phyloP scores from a whole-genome alignment of 2,888 invertebrate species.

The Macrophya alboannulata region DNA sequence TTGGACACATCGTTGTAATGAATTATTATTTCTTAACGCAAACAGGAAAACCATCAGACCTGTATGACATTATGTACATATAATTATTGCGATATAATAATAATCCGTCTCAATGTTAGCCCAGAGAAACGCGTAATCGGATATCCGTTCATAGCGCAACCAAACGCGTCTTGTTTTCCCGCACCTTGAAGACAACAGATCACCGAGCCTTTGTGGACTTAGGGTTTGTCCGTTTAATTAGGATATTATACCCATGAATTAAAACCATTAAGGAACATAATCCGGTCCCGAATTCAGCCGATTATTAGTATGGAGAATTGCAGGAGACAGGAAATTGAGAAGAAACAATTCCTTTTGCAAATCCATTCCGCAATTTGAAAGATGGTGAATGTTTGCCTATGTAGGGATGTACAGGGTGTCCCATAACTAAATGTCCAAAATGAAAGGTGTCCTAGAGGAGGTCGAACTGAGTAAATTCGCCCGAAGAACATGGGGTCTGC shows the following conservation, averaged over 20 bases:
- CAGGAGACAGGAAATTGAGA: background rate
- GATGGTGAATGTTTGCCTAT: background rate
- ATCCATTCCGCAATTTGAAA: background rate
- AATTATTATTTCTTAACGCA: background rate
- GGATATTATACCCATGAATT: conserved; percentile 5
- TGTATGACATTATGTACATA: conserved; percentile 19
- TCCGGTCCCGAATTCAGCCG: background rate
- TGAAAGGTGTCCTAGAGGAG: too few relatives aligned
- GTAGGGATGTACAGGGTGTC: too few relatives aligned
- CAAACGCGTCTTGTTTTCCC: background rate
- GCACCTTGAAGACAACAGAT: background rate
- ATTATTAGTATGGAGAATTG: background rate
- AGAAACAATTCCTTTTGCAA: background rate
- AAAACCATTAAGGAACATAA: background rate
- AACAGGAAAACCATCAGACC: background rate
- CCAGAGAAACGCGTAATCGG: conserved; percentile 28
- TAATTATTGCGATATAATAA: conserved; percentile 40
- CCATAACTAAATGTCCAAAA: too few relatives aligned
- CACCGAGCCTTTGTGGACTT: conserved; percentile 35
- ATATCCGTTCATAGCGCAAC: conserved; percentile 42
- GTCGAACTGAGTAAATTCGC: too few relatives aligned
- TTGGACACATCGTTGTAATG: background rate
- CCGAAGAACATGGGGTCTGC: too few relatives aligned
- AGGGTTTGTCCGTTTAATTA: conserved; percentile 37
- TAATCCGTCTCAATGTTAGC: conserved; percentile 22